Conservation (phyloP, 1,140 invertebrate genomes). For the Macrobrachium rosenbergii region DNA sequence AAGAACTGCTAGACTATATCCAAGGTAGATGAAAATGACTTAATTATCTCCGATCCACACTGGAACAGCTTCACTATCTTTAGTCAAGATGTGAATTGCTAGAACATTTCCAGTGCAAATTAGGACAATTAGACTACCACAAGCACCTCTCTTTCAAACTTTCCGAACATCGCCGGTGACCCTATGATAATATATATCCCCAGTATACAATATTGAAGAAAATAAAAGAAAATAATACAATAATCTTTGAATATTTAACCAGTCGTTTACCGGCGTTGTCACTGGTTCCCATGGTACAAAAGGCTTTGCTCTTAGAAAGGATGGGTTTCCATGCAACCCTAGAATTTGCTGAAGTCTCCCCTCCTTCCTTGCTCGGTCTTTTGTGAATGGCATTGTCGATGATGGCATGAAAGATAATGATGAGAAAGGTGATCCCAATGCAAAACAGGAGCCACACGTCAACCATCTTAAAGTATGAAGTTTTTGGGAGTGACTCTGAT, state of each 20-base stretch:
- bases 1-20: too few relatives aligned
- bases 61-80: too few relatives aligned
- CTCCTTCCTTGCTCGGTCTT: background rate
- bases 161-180: background rate
- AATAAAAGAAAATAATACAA: slow-evolving; percentile 5
- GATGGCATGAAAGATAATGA: slow-evolving; percentile 35
- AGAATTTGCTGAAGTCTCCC: background rate
- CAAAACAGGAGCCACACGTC: slow-evolving; percentile 51
- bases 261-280: background rate
- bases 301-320: too few relatives aligned
- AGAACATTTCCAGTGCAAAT: background rate
- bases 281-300: too few relatives aligned
- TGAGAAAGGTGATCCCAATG: slow-evolving; percentile 49
- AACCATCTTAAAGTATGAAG: slow-evolving; percentile 53
- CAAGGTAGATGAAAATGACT: too few relatives aligned
- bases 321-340: background rate
- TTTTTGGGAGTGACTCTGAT: slow-evolving; percentile 43
- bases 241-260: slow-evolving; percentile 3
- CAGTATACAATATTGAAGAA: slow-evolving; percentile 41
- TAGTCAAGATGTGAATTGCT: too few relatives aligned
- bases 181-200: slow-evolving; percentile 25
- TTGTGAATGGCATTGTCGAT: background rate
- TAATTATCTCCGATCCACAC: too few relatives aligned
- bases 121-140: background rate
- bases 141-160: background rate